Evolutionary conservation across 2,888 invertebrate species (phyloP), one percentile per base, ranked within the genome.

Genomic region (Brenthis ino): DNA sequence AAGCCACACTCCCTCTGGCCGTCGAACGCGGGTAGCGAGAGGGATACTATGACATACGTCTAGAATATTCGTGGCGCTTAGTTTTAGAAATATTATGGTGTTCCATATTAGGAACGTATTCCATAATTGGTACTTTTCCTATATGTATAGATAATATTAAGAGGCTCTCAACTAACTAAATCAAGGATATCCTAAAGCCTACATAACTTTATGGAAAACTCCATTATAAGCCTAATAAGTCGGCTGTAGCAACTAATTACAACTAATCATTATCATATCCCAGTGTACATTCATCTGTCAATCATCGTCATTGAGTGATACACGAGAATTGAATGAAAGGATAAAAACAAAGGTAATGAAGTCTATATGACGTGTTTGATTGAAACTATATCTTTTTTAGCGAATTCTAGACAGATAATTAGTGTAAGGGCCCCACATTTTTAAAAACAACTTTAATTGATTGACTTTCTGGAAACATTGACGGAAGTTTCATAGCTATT

Each of bases 231-330:
- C 20, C 50, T 61, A 28, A 60, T 57, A 65, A 60, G 65, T 43
- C 16, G 47, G 51, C 24, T 51, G 24, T 43, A 8, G 11, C 61
- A 58, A 50, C 58, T 69, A 69, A 69, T 69, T 69, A 69, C 56
- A 47, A 47, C 57, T 64, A 68, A 68, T 68, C 53, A 64, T 54
- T 20, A 58, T 54, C 54, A 60, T 58, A 68, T 63, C 20, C 60
- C 54, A 61, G 48, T 56, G 61, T 53, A 65, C 73, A 74, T 74
- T 73, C 72, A 70, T 58, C 73, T 69, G 74, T 70, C 74, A 73
- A 72, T 74, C 74, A 72, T 70, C 64, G 47, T n/a, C 64, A 48
- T 64, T 64, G 64, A 64, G 57, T 28, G 64, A 58, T 51, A 58
- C 65, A 55, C 43, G 67, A 63, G 51, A 37, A 54, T 24, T 64